phyloP scores from a whole-genome alignment of 2,888 invertebrate species.

The Athalia cordata region DNA sequence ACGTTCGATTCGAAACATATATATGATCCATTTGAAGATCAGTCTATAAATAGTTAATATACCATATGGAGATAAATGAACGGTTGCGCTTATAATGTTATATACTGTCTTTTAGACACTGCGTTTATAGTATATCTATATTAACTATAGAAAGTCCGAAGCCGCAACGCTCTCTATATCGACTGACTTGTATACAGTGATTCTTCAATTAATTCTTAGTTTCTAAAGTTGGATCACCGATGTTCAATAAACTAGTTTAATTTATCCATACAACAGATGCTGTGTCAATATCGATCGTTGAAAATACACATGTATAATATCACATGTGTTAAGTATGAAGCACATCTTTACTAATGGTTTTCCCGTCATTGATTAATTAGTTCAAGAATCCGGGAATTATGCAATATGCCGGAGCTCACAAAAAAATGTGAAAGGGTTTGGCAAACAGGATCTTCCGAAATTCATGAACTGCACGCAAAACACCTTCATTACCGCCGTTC shows the following conservation, averaged over 20 bases:
- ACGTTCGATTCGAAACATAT: not conserved
- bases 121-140: no score
- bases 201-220: slow-evolving; percentile 21
- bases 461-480: no score
- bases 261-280: not conserved
- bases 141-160: slow-evolving; percentile 14
- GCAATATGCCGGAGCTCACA: no score
- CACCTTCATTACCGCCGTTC: no score
- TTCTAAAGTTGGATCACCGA: slow-evolving; percentile 22
- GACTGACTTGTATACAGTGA: slow-evolving; percentile 6
- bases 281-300: not conserved
- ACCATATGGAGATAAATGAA: not conserved
- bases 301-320: no score
- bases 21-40: slow-evolving; percentile 27
- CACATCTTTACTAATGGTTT: no score
- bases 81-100: not conserved
- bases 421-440: no score
- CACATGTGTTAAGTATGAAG: no score
- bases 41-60: slow-evolving; percentile 4
- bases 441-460: no score
- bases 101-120: not conserved
- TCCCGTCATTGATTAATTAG: no score
- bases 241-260: slow-evolving; percentile 9
- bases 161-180: slow-evolving; percentile 30
- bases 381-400: no score